A percentile compares a stretch with the other conserved stretches of the same genome.
These are phyloP conservation scores for Scaptomyza polygonia DNA, from an alignment of 2,888 invertebrate species.

Conservation along the genomic window DNA sequence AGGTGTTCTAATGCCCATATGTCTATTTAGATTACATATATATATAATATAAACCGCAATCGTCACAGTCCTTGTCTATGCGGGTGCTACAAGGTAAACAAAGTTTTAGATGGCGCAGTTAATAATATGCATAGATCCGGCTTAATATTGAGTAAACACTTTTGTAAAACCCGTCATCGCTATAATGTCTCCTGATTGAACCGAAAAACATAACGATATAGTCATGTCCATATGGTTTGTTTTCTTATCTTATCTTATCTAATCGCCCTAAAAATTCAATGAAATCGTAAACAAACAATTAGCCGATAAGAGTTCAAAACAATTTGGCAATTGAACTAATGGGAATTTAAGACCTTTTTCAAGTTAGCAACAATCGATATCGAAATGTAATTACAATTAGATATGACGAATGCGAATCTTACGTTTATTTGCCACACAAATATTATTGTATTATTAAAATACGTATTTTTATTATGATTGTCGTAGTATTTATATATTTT, in stretches of 20 bases:
- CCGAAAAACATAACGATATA: conserved; percentile 1
- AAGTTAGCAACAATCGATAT: conserved; percentile 9
- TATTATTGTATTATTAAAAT: conserved; percentile 47
- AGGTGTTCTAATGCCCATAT: conserved; percentile 28
- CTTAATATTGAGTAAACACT: neutral
- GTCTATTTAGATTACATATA: conserved; percentile 33
- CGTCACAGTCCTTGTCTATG: conserved; percentile 22
- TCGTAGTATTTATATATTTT: conserved; percentile 27
- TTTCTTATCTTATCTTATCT: conserved; percentile 28
- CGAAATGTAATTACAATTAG: conserved; percentile 7
- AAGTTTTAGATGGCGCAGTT: conserved; percentile 18
- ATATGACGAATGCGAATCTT: conserved; percentile 11
- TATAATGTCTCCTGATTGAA: conserved; percentile 7
- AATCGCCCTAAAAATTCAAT: neutral
- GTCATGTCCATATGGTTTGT: too few species aligned
- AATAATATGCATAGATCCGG: conserved; percentile 11
- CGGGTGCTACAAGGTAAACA: conserved; percentile 13
- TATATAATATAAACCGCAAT: too few species aligned
- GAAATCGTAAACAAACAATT: conserved; percentile 73
- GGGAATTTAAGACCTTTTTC: conserved; percentile 22
- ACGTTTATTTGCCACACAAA: conserved; percentile 24
- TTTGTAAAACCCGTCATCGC: conserved; percentile 34
- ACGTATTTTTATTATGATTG: conserved; percentile 16
- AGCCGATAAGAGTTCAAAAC: conserved; percentile 55
- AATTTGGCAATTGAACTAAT: conserved; percentile 36